These are phyloP conservation scores for Pogonocichla stellata DNA, from an alignment of 2,113 vertebrate genomes.

Conservation along the genomic window DNA sequence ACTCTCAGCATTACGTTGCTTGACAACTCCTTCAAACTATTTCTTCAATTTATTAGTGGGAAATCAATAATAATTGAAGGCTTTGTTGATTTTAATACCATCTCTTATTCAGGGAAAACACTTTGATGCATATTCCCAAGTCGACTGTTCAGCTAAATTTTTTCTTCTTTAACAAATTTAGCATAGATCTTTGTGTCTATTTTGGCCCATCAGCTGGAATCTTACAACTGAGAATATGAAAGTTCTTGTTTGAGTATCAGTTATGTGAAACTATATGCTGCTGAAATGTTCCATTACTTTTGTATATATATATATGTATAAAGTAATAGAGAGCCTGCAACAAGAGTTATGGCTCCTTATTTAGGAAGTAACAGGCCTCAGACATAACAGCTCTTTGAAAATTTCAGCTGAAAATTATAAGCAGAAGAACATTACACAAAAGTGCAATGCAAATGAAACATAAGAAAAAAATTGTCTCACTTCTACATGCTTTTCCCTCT, in stretches of 20 bases:
- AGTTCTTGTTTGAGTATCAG: background rate
- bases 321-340: background rate
- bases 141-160: background rate
- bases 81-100: slow-evolving; percentile 14
- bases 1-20: slow-evolving; percentile 15
- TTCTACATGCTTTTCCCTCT: background rate
- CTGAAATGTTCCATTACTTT: background rate
- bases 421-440: background rate
- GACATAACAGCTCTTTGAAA: background rate
- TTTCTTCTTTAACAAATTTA: slow-evolving; percentile 7
- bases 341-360: background rate
- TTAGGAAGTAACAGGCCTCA: slow-evolving; percentile 9
- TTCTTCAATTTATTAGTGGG: slow-evolving; percentile 7
- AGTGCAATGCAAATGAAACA: background rate
- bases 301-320: background rate
- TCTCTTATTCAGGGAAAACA: background rate
- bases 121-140: background rate
- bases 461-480: background rate
- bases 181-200: background rate
- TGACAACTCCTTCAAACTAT: slow-evolving; percentile 48
- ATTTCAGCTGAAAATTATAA: background rate
- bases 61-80: slow-evolving; percentile 50
- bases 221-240: background rate
- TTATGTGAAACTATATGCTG: background rate
- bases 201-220: background rate